These are phyloP conservation scores for Corythornis vintsioides DNA, from an alignment of 2,113 vertebrate species.

Conservation along the genomic window DNA sequence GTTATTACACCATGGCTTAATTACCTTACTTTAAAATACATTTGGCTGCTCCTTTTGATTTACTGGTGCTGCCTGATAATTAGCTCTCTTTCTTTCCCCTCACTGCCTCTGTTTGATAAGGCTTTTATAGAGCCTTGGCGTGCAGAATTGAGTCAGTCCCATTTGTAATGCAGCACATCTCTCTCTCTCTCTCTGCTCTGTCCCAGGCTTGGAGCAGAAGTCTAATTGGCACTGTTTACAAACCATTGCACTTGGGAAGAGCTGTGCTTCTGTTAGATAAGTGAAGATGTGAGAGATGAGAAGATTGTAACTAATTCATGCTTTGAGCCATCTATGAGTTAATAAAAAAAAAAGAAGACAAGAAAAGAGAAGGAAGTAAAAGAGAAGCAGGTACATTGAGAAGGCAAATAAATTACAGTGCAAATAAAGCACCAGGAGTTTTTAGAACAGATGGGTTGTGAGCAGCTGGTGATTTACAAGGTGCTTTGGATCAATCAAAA, in stretches of 20 bases:
- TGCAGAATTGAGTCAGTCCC: constrained; percentile 32
- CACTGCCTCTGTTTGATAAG: constrained; percentile 60
- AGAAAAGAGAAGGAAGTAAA: background rate
- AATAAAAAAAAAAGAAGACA: background rate
- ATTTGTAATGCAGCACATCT: constrained; percentile 20
- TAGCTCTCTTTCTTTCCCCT: constrained; percentile 32
- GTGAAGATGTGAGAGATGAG: constrained; percentile 45
- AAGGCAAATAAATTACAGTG: background rate
- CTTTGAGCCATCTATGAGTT: background rate
- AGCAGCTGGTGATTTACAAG: background rate
- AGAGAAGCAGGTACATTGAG: background rate
- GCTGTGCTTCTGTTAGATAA: constrained; percentile 13
- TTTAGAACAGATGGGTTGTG: background rate
- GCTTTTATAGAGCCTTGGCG: constrained; percentile 29
- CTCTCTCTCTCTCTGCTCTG: background rate
- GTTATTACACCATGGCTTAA: background rate
- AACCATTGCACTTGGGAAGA: constrained; percentile 43
- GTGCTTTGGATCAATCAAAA: background rate
- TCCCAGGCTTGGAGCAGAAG: constrained; percentile 26
- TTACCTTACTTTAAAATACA: constrained; percentile 34
- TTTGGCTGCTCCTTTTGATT: constrained; percentile 36
- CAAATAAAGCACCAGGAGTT: background rate
- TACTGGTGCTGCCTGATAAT: constrained; percentile 47
- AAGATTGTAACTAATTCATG: constrained; percentile 39
- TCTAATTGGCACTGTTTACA: constrained; percentile 53